Conservation (phyloP, 2,797 vertebrate species). For the Uromys caudimaculatus region DNA sequence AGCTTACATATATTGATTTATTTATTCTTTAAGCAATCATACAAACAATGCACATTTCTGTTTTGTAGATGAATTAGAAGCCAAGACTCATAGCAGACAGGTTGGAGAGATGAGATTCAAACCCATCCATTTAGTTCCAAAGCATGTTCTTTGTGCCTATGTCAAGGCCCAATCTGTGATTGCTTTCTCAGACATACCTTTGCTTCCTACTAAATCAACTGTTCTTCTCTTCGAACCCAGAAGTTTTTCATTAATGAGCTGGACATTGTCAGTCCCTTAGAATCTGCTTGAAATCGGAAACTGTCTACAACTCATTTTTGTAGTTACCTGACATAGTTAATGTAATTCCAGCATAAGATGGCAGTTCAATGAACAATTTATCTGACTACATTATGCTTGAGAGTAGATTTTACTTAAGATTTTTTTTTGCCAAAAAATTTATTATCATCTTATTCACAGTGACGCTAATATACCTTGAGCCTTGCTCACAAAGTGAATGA, state of each 20-base stretch:
- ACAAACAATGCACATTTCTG: not conserved
- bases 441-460: conserved; percentile 8
- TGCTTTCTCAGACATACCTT: not conserved
- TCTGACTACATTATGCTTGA: conserved; percentile 3
- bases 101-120: not conserved
- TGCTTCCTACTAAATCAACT: conserved; percentile 27
- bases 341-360: not conserved
- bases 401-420: conserved; percentile 45
- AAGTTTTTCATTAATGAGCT: not conserved
- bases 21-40: not conserved
- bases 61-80: not conserved
- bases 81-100: not conserved
- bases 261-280: not conserved
- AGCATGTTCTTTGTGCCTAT: not conserved
- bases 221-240: not conserved
- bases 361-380: not conserved
- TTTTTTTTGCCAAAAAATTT: not conserved
- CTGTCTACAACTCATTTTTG: not conserved
- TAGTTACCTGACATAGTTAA: not conserved
- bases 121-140: not conserved
- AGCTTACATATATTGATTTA: not conserved
- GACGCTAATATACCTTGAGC: not conserved
- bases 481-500: not conserved
- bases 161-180: not conserved
- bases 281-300: conserved; percentile 22